Percentiles rank a stretch among this genome's conserved stretches.
Evolutionary conservation across 2,113 vertebrate species (phyloP).

Genomic region (Charina bottae): DNA sequence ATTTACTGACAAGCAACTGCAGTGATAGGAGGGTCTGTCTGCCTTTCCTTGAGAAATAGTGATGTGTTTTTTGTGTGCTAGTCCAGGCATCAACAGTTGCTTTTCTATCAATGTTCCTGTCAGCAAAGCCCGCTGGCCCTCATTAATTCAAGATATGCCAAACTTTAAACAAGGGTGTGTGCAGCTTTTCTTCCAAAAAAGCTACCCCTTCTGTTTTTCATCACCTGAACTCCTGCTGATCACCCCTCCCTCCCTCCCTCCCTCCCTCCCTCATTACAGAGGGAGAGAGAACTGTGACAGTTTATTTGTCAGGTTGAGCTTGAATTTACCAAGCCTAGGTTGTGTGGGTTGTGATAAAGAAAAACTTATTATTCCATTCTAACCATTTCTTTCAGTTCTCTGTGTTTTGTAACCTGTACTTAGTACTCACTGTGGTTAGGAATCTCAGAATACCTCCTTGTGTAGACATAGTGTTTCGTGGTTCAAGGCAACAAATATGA

Average conservation of each 20-base stretch:
- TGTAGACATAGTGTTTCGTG: neutral
- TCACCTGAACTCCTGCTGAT: neutral
- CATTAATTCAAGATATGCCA: neutral
- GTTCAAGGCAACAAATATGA: neutral
- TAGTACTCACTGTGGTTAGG: neutral
- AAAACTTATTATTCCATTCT: neutral
- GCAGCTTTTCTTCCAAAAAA: neutral
- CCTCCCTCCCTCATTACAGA: neutral
- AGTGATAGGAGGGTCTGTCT: neutral
- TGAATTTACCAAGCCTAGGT: neutral
- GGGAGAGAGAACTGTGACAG: neutral
- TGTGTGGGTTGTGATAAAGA: neutral
- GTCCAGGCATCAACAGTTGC: neutral
- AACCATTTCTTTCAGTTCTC: neutral
- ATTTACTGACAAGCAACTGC: neutral
- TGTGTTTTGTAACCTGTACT: neutral
- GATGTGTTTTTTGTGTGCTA: neutral
- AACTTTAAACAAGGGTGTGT: neutral
- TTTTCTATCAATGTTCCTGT: neutral
- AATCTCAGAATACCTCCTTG: neutral
- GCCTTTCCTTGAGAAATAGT: neutral
- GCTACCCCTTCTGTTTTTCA: neutral
- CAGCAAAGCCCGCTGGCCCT: neutral
- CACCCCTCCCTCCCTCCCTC: neutral
- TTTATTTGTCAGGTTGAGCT: neutral